Base-by-base conservation (phyloP, 2,797 vertebrate species). In the Acanthurus leucopareius region DNA sequence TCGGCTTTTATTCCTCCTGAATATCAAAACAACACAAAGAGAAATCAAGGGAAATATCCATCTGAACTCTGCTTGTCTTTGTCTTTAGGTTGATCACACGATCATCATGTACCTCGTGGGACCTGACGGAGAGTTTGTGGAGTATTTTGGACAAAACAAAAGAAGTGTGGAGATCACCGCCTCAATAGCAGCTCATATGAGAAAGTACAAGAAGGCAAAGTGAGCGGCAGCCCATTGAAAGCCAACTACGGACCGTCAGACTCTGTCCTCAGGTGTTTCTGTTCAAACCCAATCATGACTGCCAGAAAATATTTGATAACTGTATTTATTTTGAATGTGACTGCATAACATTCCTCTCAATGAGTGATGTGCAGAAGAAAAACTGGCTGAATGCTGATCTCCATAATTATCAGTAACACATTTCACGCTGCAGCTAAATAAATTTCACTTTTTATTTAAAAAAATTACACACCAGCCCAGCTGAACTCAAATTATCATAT, bases 41-140 rank as follows among this genome's bases (percentile, higher is more conserved):
- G 22, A 17, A 38, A 6, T 13, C 19, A n/a, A 8, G 7, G 52
- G 10, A 20, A 51, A 7, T 3, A 20, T 44, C 19, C 16, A 16
- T 79, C 20, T 77, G 7, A 66, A 15, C 38, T 67, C 10, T 5
- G 0, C 47, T 22, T 38, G 10, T 53, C 13, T 82, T 51, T 7
- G 19, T 22, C 40, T 65, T 7, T n/a, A 99, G 98, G 97, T 99
- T n/a, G 98, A 99, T 87, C 98, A 99, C 91, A 99, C 97, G 0
- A 99, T 99, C 89, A 98, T 99, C 80, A 99, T 99, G 98, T 99
- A 99, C 91, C 96, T 99, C 5, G 88, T 99, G 0, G 97, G 96
- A 66, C 98, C 98, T 0, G 96, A 98, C 32, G 98, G 98, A 10
- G 85, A 93, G 16, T 99, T 99, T 1, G 52, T 97, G 53, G 97